Base-by-base conservation (phyloP, 2,888 invertebrate species). In the Parelbella ahira region DNA sequence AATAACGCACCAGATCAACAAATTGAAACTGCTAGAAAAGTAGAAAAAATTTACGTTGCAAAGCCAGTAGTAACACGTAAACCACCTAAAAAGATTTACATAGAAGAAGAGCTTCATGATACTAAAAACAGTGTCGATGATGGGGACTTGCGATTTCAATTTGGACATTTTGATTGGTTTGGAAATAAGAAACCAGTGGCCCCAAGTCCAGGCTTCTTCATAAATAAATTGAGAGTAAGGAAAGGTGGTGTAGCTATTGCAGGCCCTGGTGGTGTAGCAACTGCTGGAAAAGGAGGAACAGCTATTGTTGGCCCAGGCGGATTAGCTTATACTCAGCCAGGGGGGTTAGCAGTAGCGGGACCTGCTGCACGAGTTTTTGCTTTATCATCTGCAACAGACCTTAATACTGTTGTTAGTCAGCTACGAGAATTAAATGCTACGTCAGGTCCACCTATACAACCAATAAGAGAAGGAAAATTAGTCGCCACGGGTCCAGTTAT, bases 261-360 rank as follows among this genome's bases (percentile, higher is more conserved):
- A 1, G 94, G 94, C 0, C 94, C 94, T 0, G 93, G 93, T n/a
- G 94, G 94, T 19, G 92, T 93, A 5, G 94, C 94, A 0, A 94
- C 93, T 0, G 94, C 93, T 1, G 94, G 93, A 6, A 91, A 90
- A 59, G 94, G 94, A 3, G 94, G 94, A 2, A 93, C 94, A 0
- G 94, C 94, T 0, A 93, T 94, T 39, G 94, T 94, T 1, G 94
- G 94, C 0, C 93, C 94, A 0, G 93, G 93, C 21, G 94, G 94
- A 0, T 88, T 92, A 7, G 94, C 93, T 0, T 91, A 93, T 51
- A 94, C 93, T 0, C 92, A 92, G 64, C 93, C 93, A 0, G 90
- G 93, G 52, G 93, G 93, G 34, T 65, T 93, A 8, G 93, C 94
- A 1, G 92, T 94, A 4, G 94, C 93, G 0, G 94, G 94, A 0